Conservation (phyloP, 2,888 invertebrate species). For the Tryphoninae sp. region DNA sequence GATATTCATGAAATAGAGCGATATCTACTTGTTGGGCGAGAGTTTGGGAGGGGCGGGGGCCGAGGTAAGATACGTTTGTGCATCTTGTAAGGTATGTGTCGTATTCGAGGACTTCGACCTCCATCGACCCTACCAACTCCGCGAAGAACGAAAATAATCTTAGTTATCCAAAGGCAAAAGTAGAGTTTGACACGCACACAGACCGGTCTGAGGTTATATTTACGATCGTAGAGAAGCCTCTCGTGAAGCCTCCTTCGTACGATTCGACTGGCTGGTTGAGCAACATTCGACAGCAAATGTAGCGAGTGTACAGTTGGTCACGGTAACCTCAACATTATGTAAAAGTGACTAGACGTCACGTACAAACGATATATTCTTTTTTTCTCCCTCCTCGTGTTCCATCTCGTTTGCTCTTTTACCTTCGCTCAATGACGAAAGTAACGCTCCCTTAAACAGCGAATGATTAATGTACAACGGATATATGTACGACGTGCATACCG, state of each 20-base stretch:
- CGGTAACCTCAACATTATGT: conserved; percentile 59
- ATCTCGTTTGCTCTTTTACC: neutral
- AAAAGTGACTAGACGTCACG: conserved; percentile 55
- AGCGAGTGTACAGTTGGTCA: conserved; percentile 49
- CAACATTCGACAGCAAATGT: conserved; percentile 29
- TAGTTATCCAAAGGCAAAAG: conserved; percentile 50
- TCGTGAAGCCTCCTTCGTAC: conserved; percentile 35
- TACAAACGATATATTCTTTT: conserved; percentile 46
- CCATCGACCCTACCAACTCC: conserved; percentile 21
- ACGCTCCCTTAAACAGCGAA: conserved; percentile 17
- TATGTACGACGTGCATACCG: neutral
- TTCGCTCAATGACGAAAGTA: conserved; percentile 30
- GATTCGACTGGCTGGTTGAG: conserved; percentile 37
- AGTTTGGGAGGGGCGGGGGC: neutral
- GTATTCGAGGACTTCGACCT: conserved; percentile 32
- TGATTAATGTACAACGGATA: conserved; percentile 54
- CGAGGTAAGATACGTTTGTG: neutral
- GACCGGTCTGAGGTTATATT: conserved; percentile 40
- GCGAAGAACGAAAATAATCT: conserved; percentile 54
- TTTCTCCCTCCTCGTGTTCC: conserved; percentile 9
- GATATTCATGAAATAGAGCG: neutral
- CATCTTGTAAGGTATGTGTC: conserved; percentile 45
- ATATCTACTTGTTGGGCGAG: neutral
- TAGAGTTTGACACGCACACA: conserved; percentile 60
- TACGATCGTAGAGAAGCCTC: conserved; percentile 52